Evolutionary conservation across 2,113 vertebrate species (phyloP).

Genomic region (Nycticryphes semicollaris): DNA sequence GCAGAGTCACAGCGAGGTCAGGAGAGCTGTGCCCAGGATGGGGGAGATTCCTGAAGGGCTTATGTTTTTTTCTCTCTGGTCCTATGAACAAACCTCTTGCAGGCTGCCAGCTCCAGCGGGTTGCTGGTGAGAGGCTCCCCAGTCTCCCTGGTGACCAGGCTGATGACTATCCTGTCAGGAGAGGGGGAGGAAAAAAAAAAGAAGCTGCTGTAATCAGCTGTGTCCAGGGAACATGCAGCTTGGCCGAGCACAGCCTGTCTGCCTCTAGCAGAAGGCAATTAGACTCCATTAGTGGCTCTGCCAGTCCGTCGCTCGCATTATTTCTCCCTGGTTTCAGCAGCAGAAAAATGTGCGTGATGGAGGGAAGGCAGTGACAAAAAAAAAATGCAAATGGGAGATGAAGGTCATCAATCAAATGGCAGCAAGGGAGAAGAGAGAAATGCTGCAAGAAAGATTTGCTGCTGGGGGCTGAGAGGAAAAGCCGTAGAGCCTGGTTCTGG

Average conservation of each 20-base stretch:
- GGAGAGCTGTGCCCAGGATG: neutral
- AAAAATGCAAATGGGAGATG: neutral
- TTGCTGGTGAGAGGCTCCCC: neutral
- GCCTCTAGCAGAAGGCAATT: slow-evolving; percentile 38
- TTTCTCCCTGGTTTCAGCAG: slow-evolving; percentile 8
- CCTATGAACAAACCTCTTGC: neutral
- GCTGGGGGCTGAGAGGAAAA: neutral
- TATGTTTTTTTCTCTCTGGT: neutral
- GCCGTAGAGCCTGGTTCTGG: neutral
- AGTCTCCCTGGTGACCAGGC: slow-evolving; percentile 34
- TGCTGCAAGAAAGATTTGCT: neutral
- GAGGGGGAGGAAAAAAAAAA: neutral
- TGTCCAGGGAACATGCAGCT: neutral
- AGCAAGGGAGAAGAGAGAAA: neutral
- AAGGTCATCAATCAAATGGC: neutral
- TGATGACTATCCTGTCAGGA: neutral
- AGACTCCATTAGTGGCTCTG: slow-evolving; percentile 34
- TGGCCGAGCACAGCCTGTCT: neutral
- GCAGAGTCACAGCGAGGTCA: neutral
- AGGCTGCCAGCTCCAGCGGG: neutral
- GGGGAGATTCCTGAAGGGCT: neutral
- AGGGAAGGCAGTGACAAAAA: neutral
- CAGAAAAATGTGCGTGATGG: neutral
- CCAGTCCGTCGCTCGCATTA: neutral
- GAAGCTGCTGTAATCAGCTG: neutral